Base-by-base conservation (phyloP, 2,797 vertebrate genomes). In the Erethizon dorsatum region DNA sequence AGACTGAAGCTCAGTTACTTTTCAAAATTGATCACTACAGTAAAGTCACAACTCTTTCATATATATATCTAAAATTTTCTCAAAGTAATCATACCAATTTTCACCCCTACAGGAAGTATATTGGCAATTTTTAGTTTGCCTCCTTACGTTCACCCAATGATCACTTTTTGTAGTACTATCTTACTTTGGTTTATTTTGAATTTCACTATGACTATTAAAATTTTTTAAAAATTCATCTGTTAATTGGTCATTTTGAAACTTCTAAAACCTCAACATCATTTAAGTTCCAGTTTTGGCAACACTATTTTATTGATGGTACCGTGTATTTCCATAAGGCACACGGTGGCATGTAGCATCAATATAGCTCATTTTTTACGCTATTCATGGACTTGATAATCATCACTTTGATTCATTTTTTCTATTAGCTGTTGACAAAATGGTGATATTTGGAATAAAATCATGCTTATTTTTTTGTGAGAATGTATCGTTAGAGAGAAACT, bases 301-400 rank as follows among this genome's bases (percentile, higher is more conserved):
- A 82, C 47, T 37, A 20, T 57, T 82, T 86, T 14, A 67, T 45
- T 93, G 12, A 47, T 41, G 50, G 80, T 91, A 28, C 37, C 3
- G 12, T 5, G 0, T 73, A 52, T 83, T 96, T 90, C 80, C 85
- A 90, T 28, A 90, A 95, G 45, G 28, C 85, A 92, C n/a, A 79
- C 94, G 59, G 28, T 86, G 37, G 41, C 5, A 52, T 15, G 65
- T 69, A n/a, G 52, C 26, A 78, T 77, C 13, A 69, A 88, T 1
- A 15, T 37, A 69, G 45, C 5, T 75, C 37, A 3, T 13, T 13
- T 89, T 77, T n/a, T 82, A 59, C 89, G 31, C 41, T 86, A 82
- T 63, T 20, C 45, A 67, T 57, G 13, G 33, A 50, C 59, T 93
- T 45, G 18, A 82, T 86, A 85, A 88, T 52, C 28, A 47, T 47